A percentile compares a stretch with the other conserved stretches of the same genome.
phyloP scores from a whole-genome alignment of 2,888 invertebrate species.

The Coleophora flavipennella region DNA sequence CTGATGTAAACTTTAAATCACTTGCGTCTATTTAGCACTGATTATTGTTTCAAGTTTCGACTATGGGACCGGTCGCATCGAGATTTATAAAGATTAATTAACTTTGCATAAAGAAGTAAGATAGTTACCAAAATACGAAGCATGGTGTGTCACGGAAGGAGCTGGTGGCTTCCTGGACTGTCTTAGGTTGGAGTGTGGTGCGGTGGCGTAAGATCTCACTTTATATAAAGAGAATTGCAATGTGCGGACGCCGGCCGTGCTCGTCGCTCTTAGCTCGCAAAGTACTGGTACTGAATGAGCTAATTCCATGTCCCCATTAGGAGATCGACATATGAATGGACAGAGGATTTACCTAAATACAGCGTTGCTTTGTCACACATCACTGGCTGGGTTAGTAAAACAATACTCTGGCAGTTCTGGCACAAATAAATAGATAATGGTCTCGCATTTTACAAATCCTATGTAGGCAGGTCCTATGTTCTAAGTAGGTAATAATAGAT shows the following conservation, averaged over 20 bases:
- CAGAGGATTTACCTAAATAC: slow-evolving; percentile 24
- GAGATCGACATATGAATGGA: slow-evolving; percentile 55
- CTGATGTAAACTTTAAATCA: slow-evolving; percentile 22
- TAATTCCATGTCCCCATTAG: slow-evolving; percentile 48
- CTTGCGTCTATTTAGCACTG: slow-evolving; percentile 9
- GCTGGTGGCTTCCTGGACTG: slow-evolving; percentile 64
- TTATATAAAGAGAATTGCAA: slow-evolving; percentile 53
- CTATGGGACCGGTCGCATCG: too few species aligned
- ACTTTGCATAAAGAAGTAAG: too few species aligned
- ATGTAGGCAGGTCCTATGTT: too few species aligned
- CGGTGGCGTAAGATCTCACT: slow-evolving; percentile 61
- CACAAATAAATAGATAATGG: too few species aligned
- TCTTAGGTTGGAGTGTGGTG: slow-evolving; percentile 60
- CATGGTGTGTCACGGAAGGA: slow-evolving; percentile 45
- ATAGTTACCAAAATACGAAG: slow-evolving; percentile 43
- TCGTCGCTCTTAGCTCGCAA: slow-evolving; percentile 32
- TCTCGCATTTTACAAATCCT: too few species aligned
- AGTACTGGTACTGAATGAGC: slow-evolving; percentile 50
- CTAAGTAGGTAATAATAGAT: too few species aligned
- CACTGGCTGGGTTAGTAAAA: too few species aligned
- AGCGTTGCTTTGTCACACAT: slow-evolving; percentile 34
- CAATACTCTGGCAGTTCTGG: too few species aligned
- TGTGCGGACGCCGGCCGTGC: slow-evolving; percentile 28
- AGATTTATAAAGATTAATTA: too few species aligned
- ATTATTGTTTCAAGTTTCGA: too few species aligned